Conservation (phyloP, 2,113 vertebrate genomes). For the Galbula dea region DNA sequence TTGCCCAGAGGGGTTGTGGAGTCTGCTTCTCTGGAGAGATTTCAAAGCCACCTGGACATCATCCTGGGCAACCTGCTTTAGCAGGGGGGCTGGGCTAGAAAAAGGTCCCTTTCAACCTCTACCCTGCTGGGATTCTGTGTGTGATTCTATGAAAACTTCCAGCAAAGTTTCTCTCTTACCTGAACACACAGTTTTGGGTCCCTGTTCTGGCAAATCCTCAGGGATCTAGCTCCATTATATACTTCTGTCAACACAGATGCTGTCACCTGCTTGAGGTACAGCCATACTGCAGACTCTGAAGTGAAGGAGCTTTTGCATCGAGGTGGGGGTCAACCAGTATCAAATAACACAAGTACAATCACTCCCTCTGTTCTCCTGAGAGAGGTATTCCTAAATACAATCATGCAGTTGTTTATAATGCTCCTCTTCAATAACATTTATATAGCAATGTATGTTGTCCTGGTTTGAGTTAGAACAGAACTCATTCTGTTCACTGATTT, state of each 20-base stretch:
- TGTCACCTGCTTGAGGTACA: neutral
- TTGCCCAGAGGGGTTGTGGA: too few relatives aligned
- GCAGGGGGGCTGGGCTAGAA: too few relatives aligned
- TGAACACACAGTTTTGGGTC: neutral
- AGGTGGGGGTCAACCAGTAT: neutral
- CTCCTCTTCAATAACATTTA: neutral
- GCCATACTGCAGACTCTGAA: neutral
- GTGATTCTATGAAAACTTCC: neutral
- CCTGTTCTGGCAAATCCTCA: neutral
- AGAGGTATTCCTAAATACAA: neutral
- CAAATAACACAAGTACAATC: neutral
- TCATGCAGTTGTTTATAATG: neutral
- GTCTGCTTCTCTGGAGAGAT: too few relatives aligned
- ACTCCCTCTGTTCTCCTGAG: neutral
- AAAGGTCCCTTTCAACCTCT: too few relatives aligned
- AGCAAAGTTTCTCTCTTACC: neutral
- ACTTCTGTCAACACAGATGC: neutral
- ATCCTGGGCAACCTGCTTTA: too few relatives aligned
- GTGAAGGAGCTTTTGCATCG: neutral
- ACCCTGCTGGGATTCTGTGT: too few relatives aligned
- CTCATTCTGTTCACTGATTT: too few relatives aligned
- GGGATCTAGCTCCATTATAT: neutral
- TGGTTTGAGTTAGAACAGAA: too few relatives aligned
- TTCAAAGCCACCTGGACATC: too few relatives aligned
- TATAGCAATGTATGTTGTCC: neutral